A percentile compares a stretch with the other conserved stretches of the same genome.
phyloP scores from a whole-genome alignment of 2,797 vertebrate species.

The Cephalopachus bancanus region DNA sequence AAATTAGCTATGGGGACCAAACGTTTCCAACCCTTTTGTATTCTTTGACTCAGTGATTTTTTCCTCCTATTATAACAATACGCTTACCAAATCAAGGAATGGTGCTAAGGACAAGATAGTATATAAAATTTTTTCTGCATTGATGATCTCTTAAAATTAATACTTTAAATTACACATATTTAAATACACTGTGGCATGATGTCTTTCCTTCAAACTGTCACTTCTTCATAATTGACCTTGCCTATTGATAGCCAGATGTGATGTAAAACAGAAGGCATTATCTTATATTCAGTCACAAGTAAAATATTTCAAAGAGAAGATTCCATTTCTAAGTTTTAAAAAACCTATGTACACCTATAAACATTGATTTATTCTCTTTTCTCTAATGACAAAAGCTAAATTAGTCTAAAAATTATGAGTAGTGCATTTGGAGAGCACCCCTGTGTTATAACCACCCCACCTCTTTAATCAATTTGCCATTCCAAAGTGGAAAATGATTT shows the following conservation, averaged over 20 bases:
- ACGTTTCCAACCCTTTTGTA: constrained; percentile 60
- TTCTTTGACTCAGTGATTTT: constrained; percentile 61
- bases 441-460: neutral
- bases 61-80: neutral
- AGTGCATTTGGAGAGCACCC: neutral
- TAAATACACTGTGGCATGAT: neutral
- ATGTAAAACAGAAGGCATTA: neutral
- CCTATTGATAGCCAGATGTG: neutral
- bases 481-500: constrained; percentile 68
- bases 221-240: neutral
- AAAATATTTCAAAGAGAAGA: constrained; percentile 48
- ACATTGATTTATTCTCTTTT: constrained; percentile 53
- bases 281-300: neutral
- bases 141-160: constrained; percentile 14
- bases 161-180: neutral
- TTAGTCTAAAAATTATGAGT: constrained; percentile 69
- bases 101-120: neutral
- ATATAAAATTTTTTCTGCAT: constrained; percentile 13
- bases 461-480: constrained; percentile 71
- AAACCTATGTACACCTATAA: constrained; percentile 21
- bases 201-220: neutral
- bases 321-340: neutral
- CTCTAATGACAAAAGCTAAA: constrained; percentile 68
- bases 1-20: constrained; percentile 73
- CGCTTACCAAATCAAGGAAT: constrained; percentile 12